These are phyloP conservation scores for Herminia tarsipennalis DNA, from an alignment of 2,888 invertebrate genomes.

Conservation along the genomic window DNA sequence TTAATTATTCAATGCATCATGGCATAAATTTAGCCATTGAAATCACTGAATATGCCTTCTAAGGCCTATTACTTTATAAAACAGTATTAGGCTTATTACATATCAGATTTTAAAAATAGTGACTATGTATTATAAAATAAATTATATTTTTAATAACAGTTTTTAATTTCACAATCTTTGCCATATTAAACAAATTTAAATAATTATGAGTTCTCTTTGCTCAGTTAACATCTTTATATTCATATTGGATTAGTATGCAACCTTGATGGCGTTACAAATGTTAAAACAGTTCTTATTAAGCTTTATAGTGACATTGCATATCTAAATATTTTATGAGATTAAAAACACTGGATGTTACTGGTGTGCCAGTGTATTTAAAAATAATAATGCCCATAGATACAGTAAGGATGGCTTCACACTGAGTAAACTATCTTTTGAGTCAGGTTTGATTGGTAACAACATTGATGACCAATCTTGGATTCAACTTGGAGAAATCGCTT, in stretches of 20 bases:
- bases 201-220: no score
- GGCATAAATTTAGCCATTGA: no score
- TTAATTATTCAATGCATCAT: no score
- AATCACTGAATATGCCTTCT: no score
- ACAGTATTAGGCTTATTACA: no score
- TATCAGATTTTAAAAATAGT: no score
- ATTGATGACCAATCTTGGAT: conserved; percentile 1
- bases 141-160: no score
- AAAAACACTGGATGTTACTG: conserved; percentile 24
- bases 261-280: conserved; percentile 65
- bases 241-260: conserved; percentile 38
- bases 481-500: conserved; percentile 18
- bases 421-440: conserved; percentile 19
- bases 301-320: conserved; percentile 33
- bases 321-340: conserved; percentile 22
- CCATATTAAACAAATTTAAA: no score
- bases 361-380: conserved; percentile 18
- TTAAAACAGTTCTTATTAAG: conserved; percentile 40
- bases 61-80: no score
- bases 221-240: conserved; percentile 7
- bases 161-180: no score
- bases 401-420: conserved; percentile 23
- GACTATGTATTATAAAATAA: no score
- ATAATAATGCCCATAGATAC: conserved; percentile 8
- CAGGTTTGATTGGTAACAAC: conserved; percentile 1